Conservation (phyloP, 1,140 invertebrate species). For the Polypedilum vanderplanki region DNA sequence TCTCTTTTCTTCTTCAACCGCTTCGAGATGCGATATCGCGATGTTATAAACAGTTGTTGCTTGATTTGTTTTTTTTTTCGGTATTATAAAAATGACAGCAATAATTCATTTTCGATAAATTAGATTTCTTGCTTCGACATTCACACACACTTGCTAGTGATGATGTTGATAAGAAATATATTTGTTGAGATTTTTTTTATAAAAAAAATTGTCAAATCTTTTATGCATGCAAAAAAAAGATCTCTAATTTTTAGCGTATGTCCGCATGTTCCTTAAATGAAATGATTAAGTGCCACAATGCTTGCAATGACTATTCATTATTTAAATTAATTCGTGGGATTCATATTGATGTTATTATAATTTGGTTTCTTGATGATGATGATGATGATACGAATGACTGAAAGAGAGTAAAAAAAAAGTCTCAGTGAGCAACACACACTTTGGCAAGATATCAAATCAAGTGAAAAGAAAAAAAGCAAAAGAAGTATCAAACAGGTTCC, state of each 20-base stretch:
- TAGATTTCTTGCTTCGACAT: not conserved
- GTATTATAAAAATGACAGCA: not conserved
- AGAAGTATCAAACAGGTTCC: not conserved
- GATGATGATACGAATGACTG: too few relatives aligned
- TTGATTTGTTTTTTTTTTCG: not conserved
- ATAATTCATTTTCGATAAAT: not conserved
- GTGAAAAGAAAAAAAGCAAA: not conserved
- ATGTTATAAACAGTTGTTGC: constrained; percentile 12
- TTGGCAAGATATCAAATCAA: not conserved
- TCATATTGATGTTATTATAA: not conserved
- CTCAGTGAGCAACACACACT: not conserved
- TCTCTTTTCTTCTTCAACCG: constrained; percentile 8
- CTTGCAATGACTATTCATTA: not conserved
- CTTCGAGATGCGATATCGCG: constrained; percentile 10
- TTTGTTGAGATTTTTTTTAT: too few relatives aligned
- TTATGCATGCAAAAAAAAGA: not conserved
- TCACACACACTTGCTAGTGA: not conserved
- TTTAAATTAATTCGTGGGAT: not conserved
- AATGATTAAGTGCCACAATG: not conserved
- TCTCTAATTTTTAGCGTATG: not conserved
- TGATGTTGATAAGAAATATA: not conserved
- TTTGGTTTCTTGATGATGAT: not conserved
- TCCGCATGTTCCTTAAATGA: not conserved
- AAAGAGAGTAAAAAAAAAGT: too few relatives aligned
- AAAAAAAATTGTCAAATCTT: not conserved